Evolutionary conservation across 2,888 invertebrate genomes (phyloP).

Genomic region (Leptarthrus brevirostris): DNA sequence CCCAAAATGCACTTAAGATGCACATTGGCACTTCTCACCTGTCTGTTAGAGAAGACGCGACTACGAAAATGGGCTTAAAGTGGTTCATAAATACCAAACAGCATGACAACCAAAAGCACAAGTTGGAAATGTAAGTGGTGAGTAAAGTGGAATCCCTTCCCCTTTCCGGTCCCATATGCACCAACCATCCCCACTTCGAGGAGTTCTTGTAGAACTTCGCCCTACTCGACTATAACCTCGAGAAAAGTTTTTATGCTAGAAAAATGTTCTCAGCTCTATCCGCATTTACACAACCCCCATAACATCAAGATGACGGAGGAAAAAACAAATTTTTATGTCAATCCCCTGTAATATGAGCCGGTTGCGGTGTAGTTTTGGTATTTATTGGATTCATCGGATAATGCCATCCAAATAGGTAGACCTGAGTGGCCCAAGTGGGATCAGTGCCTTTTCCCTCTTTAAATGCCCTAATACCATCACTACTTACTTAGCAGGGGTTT

Average conservation of each 20-base stretch:
- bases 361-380: slow-evolving; percentile 40
- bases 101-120: slow-evolving; percentile 39
- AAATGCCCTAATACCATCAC: slow-evolving; percentile 39
- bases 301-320: slow-evolving; percentile 34
- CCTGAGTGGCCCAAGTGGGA: slow-evolving; percentile 37
- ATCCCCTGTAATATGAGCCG: slow-evolving; percentile 42
- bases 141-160: slow-evolving; percentile 2
- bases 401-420: slow-evolving; percentile 39
- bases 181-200: background rate
- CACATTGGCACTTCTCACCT: background rate
- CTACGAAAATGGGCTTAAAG: slow-evolving; percentile 45
- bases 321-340: slow-evolving; percentile 38
- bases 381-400: slow-evolving; percentile 45
- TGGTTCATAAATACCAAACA: slow-evolving; percentile 53
- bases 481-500: slow-evolving; percentile 27
- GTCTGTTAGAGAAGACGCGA: slow-evolving; percentile 3
- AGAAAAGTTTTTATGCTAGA: slow-evolving; percentile 11
- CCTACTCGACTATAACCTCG: slow-evolving; percentile 17
- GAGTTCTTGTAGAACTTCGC: background rate
- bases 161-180: too few relatives aligned
- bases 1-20: slow-evolving; percentile 10
- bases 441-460: slow-evolving; percentile 36
- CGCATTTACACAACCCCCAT: slow-evolving; percentile 22
- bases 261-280: slow-evolving; percentile 15
- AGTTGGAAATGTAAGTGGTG: slow-evolving; percentile 36